These are phyloP conservation scores for Linnaemya tessellans DNA, from an alignment of 2,888 invertebrate genomes.

Conservation along the genomic window DNA sequence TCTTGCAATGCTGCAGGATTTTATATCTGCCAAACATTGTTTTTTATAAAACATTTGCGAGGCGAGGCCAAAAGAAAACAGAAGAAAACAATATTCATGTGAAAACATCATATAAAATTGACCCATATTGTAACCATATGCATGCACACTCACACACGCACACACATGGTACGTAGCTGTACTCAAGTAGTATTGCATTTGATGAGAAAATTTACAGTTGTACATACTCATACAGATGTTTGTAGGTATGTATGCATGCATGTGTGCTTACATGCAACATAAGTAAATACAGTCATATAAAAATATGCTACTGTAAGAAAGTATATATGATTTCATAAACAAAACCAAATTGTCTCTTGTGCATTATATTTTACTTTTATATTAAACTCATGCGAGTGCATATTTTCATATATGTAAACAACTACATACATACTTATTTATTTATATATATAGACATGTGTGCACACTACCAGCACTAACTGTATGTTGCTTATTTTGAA, in stretches of 20 bases:
- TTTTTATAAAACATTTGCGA: slow-evolving; percentile 12
- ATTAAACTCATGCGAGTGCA: slow-evolving; percentile 14
- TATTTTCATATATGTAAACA: neutral
- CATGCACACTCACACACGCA: neutral
- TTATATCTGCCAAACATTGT: slow-evolving; percentile 3
- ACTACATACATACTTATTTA: no score
- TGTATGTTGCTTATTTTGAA: slow-evolving; percentile 23
- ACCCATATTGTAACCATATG: slow-evolving; percentile 54
- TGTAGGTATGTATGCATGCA: no score
- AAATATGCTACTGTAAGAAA: slow-evolving; percentile 15
- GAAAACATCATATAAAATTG: slow-evolving; percentile 50
- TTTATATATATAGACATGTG: neutral
- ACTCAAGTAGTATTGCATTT: slow-evolving; percentile 15
- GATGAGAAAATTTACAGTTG: slow-evolving; percentile 22
- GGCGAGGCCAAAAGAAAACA: neutral
- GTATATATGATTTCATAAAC: slow-evolving; percentile 49
- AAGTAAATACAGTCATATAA: neutral
- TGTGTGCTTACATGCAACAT: neutral
- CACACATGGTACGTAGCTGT: slow-evolving; percentile 12
- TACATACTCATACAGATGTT: slow-evolving; percentile 6
- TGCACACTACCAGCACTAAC: neutral
- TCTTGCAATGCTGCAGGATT: slow-evolving; percentile 44
- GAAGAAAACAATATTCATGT: slow-evolving; percentile 3
- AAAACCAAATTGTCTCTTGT: slow-evolving; percentile 65
- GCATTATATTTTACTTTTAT: slow-evolving; percentile 39